Percentiles rank a stretch among this genome's conserved stretches.
Conservation (phyloP, 2,113 vertebrate species). For the Semicossyphus pulcher region DNA sequence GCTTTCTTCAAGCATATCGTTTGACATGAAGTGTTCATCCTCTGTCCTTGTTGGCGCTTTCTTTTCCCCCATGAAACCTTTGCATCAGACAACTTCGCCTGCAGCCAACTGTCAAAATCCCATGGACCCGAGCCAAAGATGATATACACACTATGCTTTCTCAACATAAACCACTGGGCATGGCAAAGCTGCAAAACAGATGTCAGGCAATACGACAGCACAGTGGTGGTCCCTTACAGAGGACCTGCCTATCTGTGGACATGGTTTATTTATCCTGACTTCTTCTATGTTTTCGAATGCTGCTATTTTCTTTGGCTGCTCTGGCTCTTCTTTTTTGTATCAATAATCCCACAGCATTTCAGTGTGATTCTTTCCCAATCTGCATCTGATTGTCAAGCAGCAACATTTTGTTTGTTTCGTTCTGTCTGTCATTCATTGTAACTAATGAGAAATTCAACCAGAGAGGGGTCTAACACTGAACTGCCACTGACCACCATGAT, state of each 20-base stretch:
- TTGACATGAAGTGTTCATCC: conserved; percentile 13
- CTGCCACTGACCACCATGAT: too few relatives aligned
- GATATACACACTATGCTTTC: conserved; percentile 75
- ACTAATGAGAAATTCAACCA: conserved; percentile 3
- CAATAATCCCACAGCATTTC: conserved; percentile 29
- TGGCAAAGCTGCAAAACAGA: conserved; percentile 82
- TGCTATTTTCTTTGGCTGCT: conserved; percentile 38
- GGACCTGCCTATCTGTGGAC: conserved; percentile 57
- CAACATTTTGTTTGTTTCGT: conserved; percentile 7
- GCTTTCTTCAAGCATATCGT: neutral
- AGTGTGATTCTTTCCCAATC: neutral
- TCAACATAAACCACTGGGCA: conserved; percentile 73
- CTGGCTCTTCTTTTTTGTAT: conserved; percentile 12
- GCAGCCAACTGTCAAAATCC: conserved; percentile 70
- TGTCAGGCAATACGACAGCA: conserved; percentile 64
- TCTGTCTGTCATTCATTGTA: conserved; percentile 12
- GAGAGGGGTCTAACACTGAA: conserved; percentile 18
- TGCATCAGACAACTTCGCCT: conserved; percentile 58
- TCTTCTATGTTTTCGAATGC: conserved; percentile 43
- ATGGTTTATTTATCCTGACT: conserved; percentile 57
- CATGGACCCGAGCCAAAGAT: conserved; percentile 73
- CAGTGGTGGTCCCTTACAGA: conserved; percentile 65
- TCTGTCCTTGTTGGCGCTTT: conserved; percentile 23
- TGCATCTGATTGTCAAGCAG: conserved; percentile 18
- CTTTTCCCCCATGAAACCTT: conserved; percentile 41